These are phyloP conservation scores for Lithophane ornitopus DNA, from an alignment of 2,888 invertebrate genomes.

Conservation along the genomic window DNA sequence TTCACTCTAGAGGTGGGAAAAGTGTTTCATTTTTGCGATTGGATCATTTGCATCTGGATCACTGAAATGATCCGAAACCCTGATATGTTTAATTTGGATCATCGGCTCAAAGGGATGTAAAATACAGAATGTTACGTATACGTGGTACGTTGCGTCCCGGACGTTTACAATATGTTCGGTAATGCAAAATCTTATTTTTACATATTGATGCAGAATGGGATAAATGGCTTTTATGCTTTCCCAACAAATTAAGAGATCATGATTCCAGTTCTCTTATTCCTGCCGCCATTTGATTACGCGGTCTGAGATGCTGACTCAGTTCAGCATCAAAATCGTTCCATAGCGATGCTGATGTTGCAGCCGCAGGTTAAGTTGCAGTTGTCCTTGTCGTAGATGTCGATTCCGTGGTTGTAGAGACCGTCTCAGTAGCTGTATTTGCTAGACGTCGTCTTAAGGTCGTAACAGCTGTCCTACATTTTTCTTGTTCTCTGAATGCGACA, in stretches of 20 bases:
- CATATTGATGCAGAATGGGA: too few relatives aligned
- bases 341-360: background rate
- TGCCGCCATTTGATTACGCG: background rate
- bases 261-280: background rate
- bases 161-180: too few relatives aligned
- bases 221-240: background rate
- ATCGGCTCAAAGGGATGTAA: too few relatives aligned
- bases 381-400: background rate
- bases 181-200: too few relatives aligned
- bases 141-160: too few relatives aligned
- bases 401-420: background rate
- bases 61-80: too few relatives aligned
- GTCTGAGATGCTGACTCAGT: constrained; percentile 1
- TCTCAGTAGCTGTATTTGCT: constrained; percentile 1
- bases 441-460: background rate
- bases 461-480: background rate
- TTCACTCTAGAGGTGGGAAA: too few relatives aligned
- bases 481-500: background rate
- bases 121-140: too few relatives aligned
- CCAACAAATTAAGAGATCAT: too few relatives aligned
- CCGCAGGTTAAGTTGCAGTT: background rate
- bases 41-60: too few relatives aligned
- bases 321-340: constrained; percentile 1
- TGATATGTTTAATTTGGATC: too few relatives aligned
- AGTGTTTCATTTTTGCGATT: too few relatives aligned